These are phyloP conservation scores for Dendronephthya gigantea DNA, from an alignment of 64 coral and sea anemone species.

Conservation along the genomic window DNA sequence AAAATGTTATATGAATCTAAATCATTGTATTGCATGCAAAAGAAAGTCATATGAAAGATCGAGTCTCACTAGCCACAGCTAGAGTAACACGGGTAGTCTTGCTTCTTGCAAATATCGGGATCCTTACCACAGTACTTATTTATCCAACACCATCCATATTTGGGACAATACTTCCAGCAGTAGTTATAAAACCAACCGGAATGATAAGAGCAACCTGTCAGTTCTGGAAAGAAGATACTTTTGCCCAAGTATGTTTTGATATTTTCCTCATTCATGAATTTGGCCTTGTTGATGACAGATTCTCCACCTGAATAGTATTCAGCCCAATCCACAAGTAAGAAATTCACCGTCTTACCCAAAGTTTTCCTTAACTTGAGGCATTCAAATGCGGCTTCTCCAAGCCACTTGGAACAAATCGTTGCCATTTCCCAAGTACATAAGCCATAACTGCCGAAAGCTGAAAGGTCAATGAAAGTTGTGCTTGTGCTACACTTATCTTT, in stretches of 20 bases:
- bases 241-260: background rate
- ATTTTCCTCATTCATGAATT: slow-evolving; percentile 20
- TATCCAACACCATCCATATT: slow-evolving; percentile 14
- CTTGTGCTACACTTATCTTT: too few relatives aligned
- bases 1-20: too few relatives aligned
- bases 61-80: background rate
- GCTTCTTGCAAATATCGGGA: background rate
- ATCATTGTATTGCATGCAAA: too few relatives aligned
- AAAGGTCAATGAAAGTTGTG: too few relatives aligned
- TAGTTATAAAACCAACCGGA: background rate
- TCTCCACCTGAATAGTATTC: background rate
- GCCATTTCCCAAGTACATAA: slow-evolving; percentile 16
- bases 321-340: slow-evolving; percentile 25
- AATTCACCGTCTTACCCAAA: slow-evolving; percentile 21
- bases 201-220: background rate
- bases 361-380: background rate
- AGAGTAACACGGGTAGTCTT: background rate
- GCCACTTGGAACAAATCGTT: slow-evolving; percentile 4
- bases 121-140: slow-evolving; percentile 3
- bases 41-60: too few relatives aligned
- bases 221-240: background rate
- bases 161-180: slow-evolving; percentile 17
- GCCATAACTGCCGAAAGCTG: background rate
- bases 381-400: slow-evolving; percentile 10
- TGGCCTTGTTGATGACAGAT: slow-evolving; percentile 22